phyloP scores from a whole-genome alignment of 2,797 vertebrate species.

The Melanogrammus aeglefinus region DNA sequence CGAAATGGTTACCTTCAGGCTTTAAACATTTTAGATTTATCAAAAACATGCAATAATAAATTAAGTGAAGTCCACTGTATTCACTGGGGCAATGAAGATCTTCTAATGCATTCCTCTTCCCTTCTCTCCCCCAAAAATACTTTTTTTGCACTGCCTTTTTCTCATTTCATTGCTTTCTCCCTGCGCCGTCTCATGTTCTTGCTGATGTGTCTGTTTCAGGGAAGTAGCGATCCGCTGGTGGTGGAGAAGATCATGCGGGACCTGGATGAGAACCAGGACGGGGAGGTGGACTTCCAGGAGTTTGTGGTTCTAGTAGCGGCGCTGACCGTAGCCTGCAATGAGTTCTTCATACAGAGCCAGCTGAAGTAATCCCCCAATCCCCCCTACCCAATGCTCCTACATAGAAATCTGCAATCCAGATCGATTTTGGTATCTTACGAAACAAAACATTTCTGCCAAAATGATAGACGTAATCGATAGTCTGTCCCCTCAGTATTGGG shows the following conservation, averaged over 20 bases:
- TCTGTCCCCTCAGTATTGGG: background rate
- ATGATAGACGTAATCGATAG: background rate
- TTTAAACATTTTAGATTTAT: background rate
- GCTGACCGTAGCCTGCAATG: conserved; percentile 87
- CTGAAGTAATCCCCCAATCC: conserved; percentile 31
- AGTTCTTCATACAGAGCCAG: conserved; percentile 79
- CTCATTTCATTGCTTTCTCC: background rate
- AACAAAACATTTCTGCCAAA: background rate
- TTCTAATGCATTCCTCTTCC: background rate
- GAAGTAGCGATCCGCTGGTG: conserved; percentile 72
- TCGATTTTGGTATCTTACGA: background rate
- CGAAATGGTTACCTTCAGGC: background rate
- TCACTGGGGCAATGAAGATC: background rate
- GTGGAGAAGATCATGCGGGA: conserved; percentile 88
- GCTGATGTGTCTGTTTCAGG: conserved; percentile 49
- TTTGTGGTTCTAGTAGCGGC: conserved; percentile 86
- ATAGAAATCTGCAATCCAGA: background rate
- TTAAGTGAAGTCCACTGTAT: background rate
- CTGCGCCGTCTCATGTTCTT: background rate
- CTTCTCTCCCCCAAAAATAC: background rate
- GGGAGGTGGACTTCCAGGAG: conserved; percentile 91
- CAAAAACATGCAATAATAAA: background rate
- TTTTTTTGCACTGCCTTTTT: background rate
- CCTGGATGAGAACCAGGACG: conserved; percentile 85
- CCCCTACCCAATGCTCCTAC: background rate